phyloP scores from a whole-genome alignment of 2,797 vertebrate species.

The Cephalopachus bancanus region DNA sequence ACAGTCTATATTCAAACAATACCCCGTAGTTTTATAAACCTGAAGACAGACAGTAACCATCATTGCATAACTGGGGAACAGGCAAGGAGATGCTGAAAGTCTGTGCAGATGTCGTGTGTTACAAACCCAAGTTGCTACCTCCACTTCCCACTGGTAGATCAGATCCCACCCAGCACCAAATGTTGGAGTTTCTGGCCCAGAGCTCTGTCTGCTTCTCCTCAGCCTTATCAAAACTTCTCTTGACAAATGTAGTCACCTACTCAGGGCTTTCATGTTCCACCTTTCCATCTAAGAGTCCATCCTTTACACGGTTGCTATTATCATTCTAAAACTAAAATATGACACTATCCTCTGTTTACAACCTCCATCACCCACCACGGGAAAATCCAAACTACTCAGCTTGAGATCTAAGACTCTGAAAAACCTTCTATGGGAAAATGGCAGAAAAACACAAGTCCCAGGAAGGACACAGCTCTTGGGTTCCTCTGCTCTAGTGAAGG shows the following conservation, averaged over 20 bases:
- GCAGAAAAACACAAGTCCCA: background rate
- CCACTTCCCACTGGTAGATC: background rate
- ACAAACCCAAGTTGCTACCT: background rate
- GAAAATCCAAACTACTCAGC: background rate
- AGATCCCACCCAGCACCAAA: background rate
- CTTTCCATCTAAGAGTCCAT: fast-evolving
- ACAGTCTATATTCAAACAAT: too few relatives aligned
- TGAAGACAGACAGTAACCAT: constrained; percentile 11
- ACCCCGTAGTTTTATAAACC: background rate
- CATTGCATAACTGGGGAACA: background rate
- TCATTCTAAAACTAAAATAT: background rate
- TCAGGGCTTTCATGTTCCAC: background rate
- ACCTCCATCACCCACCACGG: background rate
- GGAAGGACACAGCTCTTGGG: background rate
- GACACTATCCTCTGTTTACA: background rate
- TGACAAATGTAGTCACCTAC: background rate
- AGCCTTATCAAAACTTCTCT: background rate
- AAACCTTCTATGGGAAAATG: background rate
- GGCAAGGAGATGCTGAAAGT: background rate
- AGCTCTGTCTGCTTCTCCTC: background rate
- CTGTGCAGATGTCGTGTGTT: background rate
- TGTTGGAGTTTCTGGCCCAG: background rate
- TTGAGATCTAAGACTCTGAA: background rate
- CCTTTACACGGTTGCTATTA: background rate
- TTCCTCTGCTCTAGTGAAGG: background rate